Base-by-base conservation (phyloP, 2,797 vertebrate species). In the Dendrocincla tyrannina region DNA sequence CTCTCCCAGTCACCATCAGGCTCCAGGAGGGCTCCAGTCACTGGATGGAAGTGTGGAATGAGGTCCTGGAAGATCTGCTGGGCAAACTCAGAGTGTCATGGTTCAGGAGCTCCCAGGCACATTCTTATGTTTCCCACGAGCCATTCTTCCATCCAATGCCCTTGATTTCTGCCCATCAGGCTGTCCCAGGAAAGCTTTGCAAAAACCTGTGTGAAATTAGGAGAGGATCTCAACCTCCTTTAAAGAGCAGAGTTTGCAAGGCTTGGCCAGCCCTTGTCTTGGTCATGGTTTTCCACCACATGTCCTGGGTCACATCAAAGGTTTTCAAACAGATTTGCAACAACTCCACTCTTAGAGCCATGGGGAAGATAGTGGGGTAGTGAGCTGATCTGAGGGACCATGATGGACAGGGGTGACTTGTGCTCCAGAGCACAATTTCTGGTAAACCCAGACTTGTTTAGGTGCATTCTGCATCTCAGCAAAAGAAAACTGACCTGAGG, bases 251-350 rank as follows among this genome's bases (percentile, higher is more conserved):
- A 69, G 30, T 42, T 74, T 88, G 8, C 60, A 74, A 47, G 42
- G 52, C 32, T 86, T 41, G 18, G 8, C 16, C 52, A 74, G 2
- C 13, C 22, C 15, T 59, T 67, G 59, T 6, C 9, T 41, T 59
- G 42, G 12, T 39, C 6, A 0, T 30, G 18, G n/a, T 25, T 89
- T 66, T 37, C 50, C 35, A 16, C 4, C 0, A 0, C 1, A 1
- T 42, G 7, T 72, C 55, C 59, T 28, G 47, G 13, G 32, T 60
- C 56, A 52, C 17, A 22, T 27, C 46, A 5, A 6, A 68, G 37
- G 11, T 9, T 44, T 18, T n/a, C 35, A 70, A 59, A 67, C 9
- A 73, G 35, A 47, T 3, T 70, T 46, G 11, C 9, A 27, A 5
- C 52, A 59, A 1, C 33, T 69, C 52, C 47, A 3, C 12, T 3